Conservation (phyloP, 2,797 vertebrate species). For the Eospalax fontanierii region DNA sequence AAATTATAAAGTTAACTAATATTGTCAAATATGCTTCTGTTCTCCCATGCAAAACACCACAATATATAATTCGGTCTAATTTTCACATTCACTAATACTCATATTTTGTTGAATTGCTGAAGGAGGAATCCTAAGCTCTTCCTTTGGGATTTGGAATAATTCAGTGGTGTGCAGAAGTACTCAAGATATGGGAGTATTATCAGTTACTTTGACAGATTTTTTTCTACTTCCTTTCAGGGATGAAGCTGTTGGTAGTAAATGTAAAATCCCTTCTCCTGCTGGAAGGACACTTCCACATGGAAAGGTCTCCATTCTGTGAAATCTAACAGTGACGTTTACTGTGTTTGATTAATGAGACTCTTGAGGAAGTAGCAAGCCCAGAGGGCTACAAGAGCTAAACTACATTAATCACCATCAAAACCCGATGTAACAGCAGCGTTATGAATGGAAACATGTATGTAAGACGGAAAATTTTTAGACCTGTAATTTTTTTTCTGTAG, state of each 20-base stretch:
- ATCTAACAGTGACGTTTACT: not conserved
- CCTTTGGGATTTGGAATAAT: not conserved
- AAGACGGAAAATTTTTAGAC: not conserved
- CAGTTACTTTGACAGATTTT: not conserved
- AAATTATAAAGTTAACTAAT: not conserved
- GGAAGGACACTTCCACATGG: not conserved
- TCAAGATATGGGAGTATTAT: not conserved
- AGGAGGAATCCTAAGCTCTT: accelerated
- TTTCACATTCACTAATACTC: not conserved
- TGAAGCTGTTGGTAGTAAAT: not conserved
- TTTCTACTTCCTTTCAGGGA: not conserved
- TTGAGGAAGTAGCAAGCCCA: not conserved
- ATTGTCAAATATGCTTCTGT: not conserved
- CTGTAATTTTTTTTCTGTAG: not conserved
- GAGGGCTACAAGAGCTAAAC: not conserved
- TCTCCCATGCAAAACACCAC: not conserved
- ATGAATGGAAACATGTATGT: not conserved
- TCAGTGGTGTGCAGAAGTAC: not conserved
- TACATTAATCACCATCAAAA: not conserved
- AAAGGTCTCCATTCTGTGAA: not conserved
- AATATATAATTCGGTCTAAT: not conserved
- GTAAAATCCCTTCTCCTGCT: not conserved
- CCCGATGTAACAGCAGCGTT: not conserved
- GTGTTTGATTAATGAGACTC: not conserved
- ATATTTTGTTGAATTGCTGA: not conserved